Percentiles rank a stretch among this genome's conserved stretches.
Evolutionary conservation across 2,113 vertebrate genomes (phyloP).

Genomic region (Sceloporus tristichus): DNA sequence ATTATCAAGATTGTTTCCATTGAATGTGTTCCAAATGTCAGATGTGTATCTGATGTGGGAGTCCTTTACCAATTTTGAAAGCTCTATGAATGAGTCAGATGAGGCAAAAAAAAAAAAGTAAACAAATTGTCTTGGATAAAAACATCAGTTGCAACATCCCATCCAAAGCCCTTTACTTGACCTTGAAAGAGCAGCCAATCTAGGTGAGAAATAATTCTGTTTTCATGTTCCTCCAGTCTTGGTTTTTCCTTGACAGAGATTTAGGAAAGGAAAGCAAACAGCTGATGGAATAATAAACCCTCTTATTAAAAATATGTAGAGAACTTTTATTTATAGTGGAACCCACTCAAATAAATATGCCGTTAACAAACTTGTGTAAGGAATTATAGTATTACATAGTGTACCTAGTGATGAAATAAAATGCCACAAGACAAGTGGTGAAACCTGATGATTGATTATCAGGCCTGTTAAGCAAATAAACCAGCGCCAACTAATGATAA

Average conservation of each 20-base stretch:
- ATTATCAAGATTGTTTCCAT: background rate
- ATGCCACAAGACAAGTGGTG: constrained; percentile 79
- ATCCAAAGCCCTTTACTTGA: constrained; percentile 59
- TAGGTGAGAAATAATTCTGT: constrained; percentile 69
- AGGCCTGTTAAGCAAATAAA: constrained; percentile 78
- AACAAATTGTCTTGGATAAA: constrained; percentile 51
- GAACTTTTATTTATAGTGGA: constrained; percentile 81
- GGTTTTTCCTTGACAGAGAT: constrained; percentile 68
- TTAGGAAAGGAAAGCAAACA: constrained; percentile 81
- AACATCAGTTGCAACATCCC: constrained; percentile 49
- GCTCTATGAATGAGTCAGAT: constrained; percentile 53
- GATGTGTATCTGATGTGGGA: background rate
- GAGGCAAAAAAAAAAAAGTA: constrained; percentile 49
- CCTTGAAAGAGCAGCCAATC: constrained; percentile 40
- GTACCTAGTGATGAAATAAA: constrained; percentile 78
- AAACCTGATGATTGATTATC: constrained; percentile 80
- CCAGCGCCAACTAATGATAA: constrained; percentile 67
- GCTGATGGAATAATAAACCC: constrained; percentile 80
- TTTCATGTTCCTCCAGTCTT: constrained; percentile 69
- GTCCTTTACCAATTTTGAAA: background rate
- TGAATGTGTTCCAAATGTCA: background rate
- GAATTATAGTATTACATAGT: constrained; percentile 80
- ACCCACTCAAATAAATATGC: constrained; percentile 82
- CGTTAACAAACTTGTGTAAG: constrained; percentile 77
- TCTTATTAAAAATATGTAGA: constrained; percentile 74